Base-by-base conservation (phyloP, 2,113 vertebrate genomes). In the Nyctibius bracteatus region DNA sequence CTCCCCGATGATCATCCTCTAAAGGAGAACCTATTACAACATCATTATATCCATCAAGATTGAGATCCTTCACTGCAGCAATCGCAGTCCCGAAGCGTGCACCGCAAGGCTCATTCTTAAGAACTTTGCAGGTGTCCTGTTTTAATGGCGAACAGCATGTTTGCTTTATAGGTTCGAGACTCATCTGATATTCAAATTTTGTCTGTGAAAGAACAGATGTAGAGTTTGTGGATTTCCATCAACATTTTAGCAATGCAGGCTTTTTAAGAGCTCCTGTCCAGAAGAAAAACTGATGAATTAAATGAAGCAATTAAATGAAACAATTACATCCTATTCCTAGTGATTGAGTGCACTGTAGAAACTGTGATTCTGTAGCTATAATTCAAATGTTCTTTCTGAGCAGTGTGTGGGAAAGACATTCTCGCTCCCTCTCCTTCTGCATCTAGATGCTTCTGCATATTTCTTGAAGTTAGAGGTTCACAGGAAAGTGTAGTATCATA, bases 71-170 rank as follows among this genome's bases (percentile, higher is more conserved):
- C 27, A 99, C 98, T 0, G 99, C 98, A 23, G 99, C 99, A n/a
- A 99, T 99, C 1, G 99, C 99, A 0, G 99, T 99, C n/a, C 99
- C 99, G 1, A 99, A 99, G 12, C 99, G 99, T 5, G 99, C 98
- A 2, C 99, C 99, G 0, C 99, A 99, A 0, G 99, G 99, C 72
- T 99, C 99, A 1, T 99, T 98, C 92, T 98, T 98, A 30, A 97
- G 93, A 65, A 97, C 97, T 58, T 96, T 97, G 95, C 98, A 99
- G 62, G 94, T 98, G 55, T 96, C 94, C 28, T 96, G 97, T 27
- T 99, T 98, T 37, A 97, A 94, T 0, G 97, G 91, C 0, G 97
- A 98, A 37, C 99, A 99, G 90, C 99, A 99, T 1, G 98, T 97
- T 97, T 99, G 99, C 63, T 99, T 99, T 71, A 98, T 5, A 5